A percentile compares a stretch with the other conserved stretches of the same genome.
Conservation (phyloP, 1,140 invertebrate genomes). For the Brachionus rotundiformis region DNA sequence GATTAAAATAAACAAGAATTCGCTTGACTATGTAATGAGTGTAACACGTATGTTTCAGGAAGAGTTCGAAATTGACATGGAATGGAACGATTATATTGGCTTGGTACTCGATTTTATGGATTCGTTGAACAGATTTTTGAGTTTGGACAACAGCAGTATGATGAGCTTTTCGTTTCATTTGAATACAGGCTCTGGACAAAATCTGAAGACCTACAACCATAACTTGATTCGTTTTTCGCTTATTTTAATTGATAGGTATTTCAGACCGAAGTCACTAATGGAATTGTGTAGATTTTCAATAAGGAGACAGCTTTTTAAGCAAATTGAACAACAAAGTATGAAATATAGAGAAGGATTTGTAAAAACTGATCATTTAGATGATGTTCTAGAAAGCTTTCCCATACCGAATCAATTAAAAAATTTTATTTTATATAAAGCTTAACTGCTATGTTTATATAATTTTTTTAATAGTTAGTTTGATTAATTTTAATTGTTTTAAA, state of each 20-base stretch:
- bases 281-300: slow-evolving; percentile 27
- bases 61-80: not conserved
- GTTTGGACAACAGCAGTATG: not conserved
- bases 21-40: not conserved
- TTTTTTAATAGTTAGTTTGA: not conserved
- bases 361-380: not conserved
- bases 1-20: slow-evolving; percentile 28
- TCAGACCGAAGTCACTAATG: slow-evolving; percentile 6
- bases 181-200: not conserved
- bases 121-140: slow-evolving; percentile 43
- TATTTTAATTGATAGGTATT: not conserved
- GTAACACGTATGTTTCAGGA: not conserved
- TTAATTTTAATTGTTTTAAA: not conserved
- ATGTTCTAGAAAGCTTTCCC: not conserved
- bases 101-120: slow-evolving; percentile 34
- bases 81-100: slow-evolving; percentile 27
- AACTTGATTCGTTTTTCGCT: slow-evolving; percentile 19
- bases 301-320: not conserved
- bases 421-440: not conserved
- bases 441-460: not conserved
- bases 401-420: slow-evolving; percentile 23
- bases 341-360: not conserved
- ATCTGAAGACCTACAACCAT: not conserved
- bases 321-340: not conserved
- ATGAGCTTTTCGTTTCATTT: slow-evolving; percentile 28